Conservation (phyloP, 92 coral and sea anemone genomes). For the Bergia sp. region DNA sequence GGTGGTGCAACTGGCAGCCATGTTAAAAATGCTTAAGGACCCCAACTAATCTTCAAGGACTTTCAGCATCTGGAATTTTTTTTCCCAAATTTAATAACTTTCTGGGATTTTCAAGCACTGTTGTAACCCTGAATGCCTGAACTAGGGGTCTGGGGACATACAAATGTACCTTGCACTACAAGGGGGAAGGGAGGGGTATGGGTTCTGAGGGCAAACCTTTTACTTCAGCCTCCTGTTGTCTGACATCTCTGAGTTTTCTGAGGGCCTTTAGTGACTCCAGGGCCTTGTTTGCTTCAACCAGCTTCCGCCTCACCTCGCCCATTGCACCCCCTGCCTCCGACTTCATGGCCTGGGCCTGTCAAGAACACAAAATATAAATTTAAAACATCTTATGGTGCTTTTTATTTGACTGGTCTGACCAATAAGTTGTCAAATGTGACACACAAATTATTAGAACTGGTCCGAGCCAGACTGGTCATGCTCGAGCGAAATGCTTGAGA, state of each 20-base stretch:
- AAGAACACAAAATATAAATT: background rate
- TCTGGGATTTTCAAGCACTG: no score
- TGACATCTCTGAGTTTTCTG: conserved; percentile 77
- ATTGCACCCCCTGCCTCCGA: conserved; percentile 96
- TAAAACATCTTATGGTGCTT: background rate
- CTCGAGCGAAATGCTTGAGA: no score
- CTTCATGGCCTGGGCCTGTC: conserved; percentile 88
- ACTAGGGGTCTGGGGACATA: no score
- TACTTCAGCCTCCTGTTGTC: conserved; percentile 87
- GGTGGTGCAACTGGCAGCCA: background rate
- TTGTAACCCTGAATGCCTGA: no score
- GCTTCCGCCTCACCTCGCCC: conserved; percentile 89
- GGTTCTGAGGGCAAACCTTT: conserved; percentile 64
- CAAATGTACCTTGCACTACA: background rate
- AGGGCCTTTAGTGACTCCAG: conserved; percentile 79
- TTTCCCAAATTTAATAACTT: no score
- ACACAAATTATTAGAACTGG: no score
- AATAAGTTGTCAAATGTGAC: no score
- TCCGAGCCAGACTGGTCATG: no score
- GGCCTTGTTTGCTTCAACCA: conserved; percentile 77
- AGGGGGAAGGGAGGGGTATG: background rate
- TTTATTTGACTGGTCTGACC: no score
- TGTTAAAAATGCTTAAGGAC: no score
- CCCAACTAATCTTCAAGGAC: no score
- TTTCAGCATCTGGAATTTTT: no score